Base-by-base conservation (phyloP, 2,113 vertebrate genomes). In the Bolborhynchus lineola region DNA sequence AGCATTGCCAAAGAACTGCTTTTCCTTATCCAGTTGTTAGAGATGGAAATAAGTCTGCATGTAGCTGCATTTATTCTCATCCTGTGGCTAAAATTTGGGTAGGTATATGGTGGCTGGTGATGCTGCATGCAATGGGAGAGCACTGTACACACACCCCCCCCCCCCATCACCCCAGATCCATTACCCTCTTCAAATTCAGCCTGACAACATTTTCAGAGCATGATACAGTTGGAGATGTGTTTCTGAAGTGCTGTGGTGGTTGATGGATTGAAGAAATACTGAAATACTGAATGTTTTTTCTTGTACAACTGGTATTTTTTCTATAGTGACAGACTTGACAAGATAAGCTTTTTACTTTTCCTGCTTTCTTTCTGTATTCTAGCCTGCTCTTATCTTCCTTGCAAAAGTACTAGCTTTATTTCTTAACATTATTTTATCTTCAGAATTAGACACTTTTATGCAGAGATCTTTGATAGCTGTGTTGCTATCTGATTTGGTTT, bases 1-100 rank as follows among this genome's bases (percentile, higher is more conserved):
- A 59, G 16, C 52, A 42, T 16, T 75, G 41, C 16, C n/a, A 31
- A 29, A 52, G 37, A 37, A 7, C 7, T 0, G 0, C 6, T 52
- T 33, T 19, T 50, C 13, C 17, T 67, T 6, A 3, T 20, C 16
- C 44, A 10, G 28, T 33, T 82, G 42, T 80, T 60, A 8, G 24
- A 19, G 46, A 7, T 49, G 31, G 47, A 49, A 39, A 11, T 7
- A n/a, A 42, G 18, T 5, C 9, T 55, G 31, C 53, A 31, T 6
- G 14, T 10, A 9, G 70, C 29, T 35, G 35, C 16, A 26, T 53
- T 59, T 87, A 24, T 28, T 71, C 46, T 57, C 81, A 67, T 31
- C 44, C n/a, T n/a, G 2, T n/a, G 50, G 14, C 39, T 72, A 15
- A 13, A 18, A 15, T 2, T 35, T 3, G 23, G 21, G 19, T 4